These are phyloP conservation scores for Arizona elegans DNA, from an alignment of 2,113 vertebrate species.

Conservation along the genomic window DNA sequence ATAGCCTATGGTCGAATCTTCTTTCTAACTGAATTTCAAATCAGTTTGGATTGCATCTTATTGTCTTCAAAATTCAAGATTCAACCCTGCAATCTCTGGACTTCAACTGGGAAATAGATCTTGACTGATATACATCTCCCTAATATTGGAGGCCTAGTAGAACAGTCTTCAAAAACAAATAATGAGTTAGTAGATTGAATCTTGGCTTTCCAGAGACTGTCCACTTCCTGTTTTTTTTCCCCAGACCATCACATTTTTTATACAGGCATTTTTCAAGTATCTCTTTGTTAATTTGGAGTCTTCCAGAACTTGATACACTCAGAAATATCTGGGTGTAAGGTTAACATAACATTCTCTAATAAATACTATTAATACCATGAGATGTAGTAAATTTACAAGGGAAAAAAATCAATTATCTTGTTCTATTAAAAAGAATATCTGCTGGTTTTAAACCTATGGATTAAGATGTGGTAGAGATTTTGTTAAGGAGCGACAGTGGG, in stretches of 20 bases:
- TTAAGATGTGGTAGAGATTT: neutral
- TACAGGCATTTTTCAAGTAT: neutral
- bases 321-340: too few relatives aligned
- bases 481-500: too few relatives aligned
- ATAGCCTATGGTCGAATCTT: too few relatives aligned
- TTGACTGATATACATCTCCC: too few relatives aligned
- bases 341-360: too few relatives aligned
- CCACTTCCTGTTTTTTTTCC: neutral
- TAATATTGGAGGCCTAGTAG: neutral
- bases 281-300: neutral
- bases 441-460: neutral
- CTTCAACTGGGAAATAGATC: too few relatives aligned
- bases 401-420: neutral
- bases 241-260: neutral
- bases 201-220: neutral
- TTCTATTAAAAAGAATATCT: neutral
- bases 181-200: neutral
- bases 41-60: too few relatives aligned
- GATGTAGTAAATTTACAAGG: neutral
- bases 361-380: too few relatives aligned
- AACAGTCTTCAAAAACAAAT: neutral
- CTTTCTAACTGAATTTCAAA: too few relatives aligned
- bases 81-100: too few relatives aligned
- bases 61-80: too few relatives aligned
- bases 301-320: too few relatives aligned